phyloP scores from a whole-genome alignment of 2,113 vertebrate genomes.

The Petromus typicus region DNA sequence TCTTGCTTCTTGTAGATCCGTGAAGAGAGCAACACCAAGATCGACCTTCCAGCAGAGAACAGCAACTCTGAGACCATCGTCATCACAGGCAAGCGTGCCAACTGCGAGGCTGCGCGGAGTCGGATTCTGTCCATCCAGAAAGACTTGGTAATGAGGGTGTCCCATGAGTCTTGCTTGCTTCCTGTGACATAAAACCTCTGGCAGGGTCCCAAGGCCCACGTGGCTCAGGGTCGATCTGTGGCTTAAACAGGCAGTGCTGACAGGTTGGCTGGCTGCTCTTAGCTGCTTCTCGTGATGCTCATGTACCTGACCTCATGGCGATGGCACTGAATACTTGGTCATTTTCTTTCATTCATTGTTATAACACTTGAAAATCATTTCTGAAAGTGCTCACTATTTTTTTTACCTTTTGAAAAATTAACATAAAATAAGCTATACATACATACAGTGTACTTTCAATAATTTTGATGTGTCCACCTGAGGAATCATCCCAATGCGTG shows the following conservation, averaged over 20 bases:
- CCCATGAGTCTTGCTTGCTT: neutral
- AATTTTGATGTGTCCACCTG: fast-evolving
- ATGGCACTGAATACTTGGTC: fast-evolving
- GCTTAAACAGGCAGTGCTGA: neutral
- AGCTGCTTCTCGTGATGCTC: fast-evolving
- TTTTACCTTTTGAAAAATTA: neutral
- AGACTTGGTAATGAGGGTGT: slow-evolving; percentile 90
- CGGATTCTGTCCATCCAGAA: slow-evolving; percentile 98
- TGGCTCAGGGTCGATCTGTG: fast-evolving
- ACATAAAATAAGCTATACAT: neutral
- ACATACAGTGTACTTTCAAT: neutral
- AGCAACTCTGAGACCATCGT: slow-evolving; percentile 99
- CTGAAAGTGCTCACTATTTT: neutral
- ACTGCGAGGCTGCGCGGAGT: slow-evolving; percentile 95
- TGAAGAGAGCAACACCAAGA: slow-evolving; percentile 99
- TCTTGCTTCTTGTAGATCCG: slow-evolving; percentile 90
- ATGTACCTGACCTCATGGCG: neutral
- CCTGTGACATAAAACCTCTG: too few relatives aligned
- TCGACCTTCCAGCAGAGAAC: slow-evolving; percentile 98
- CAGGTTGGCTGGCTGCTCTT: too few relatives aligned
- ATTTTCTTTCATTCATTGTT: neutral
- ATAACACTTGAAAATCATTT: neutral
- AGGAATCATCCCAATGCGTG: fast-evolving
- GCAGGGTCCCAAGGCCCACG: fast-evolving
- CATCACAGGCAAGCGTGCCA: slow-evolving; percentile 97